Conservation (phyloP, 2,888 invertebrate genomes). For the Brachylomia viminalis region DNA sequence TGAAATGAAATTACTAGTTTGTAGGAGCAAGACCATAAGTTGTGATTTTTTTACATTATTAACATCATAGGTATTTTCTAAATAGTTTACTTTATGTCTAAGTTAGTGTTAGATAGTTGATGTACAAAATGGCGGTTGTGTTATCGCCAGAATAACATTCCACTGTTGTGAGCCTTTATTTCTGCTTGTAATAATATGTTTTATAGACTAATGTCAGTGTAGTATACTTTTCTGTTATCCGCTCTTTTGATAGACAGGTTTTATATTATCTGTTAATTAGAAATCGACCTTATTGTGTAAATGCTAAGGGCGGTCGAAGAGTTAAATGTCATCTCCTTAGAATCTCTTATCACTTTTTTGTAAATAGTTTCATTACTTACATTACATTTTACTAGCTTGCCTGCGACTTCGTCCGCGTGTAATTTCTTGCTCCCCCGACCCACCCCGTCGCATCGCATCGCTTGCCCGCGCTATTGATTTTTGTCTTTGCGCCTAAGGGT, state of each 20-base stretch:
- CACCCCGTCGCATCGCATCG: no score
- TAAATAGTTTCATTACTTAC: not conserved
- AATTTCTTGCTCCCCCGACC: no score
- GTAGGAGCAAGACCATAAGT: conserved; percentile 55
- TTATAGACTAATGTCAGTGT: conserved; percentile 10
- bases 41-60: conserved; percentile 60
- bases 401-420: no score
- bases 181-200: conserved; percentile 18
- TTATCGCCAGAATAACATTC: conserved; percentile 42
- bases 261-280: not conserved
- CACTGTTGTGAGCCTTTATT: conserved; percentile 27
- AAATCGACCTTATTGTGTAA: conserved; percentile 1
- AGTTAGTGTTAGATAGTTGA: conserved; percentile 26
- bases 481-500: no score
- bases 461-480: no score
- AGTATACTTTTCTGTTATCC: not conserved
- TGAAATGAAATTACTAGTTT: conserved; percentile 51
- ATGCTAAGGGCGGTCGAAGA: not conserved
- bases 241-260: not conserved
- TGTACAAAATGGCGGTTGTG: conserved; percentile 1
- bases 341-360: conserved; percentile 14
- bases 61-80: conserved; percentile 34
- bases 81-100: conserved; percentile 32
- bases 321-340: not conserved
- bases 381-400: not conserved